Percentiles rank a stretch among this genome's conserved stretches.
phyloP scores from a whole-genome alignment of 2,797 vertebrate species.

The Tapera naevia region DNA sequence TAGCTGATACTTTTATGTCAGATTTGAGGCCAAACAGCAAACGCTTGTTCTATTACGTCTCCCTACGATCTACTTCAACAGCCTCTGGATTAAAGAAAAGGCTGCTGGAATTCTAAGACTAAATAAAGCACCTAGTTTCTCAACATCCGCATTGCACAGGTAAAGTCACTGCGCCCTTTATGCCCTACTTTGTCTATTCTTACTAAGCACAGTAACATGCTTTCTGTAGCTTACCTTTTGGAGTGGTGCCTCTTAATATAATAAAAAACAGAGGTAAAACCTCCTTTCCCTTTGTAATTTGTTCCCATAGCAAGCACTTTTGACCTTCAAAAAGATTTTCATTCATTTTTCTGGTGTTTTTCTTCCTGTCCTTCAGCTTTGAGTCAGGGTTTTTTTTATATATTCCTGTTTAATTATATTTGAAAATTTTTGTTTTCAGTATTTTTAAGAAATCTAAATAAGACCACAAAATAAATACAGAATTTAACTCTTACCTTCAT shows the following conservation, averaged over 20 bases:
- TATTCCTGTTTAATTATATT: not conserved
- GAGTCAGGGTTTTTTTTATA: not conserved
- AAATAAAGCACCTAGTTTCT: not conserved
- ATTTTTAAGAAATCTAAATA: not conserved
- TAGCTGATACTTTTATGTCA: not conserved
- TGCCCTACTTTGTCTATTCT: not conserved
- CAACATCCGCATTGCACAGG: not conserved
- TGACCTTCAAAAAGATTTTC: not conserved
- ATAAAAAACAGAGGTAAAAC: not conserved
- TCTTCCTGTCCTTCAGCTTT: not conserved
- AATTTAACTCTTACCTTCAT: not conserved
- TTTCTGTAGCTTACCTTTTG: not conserved
- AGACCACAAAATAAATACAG: not conserved
- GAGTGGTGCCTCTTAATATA: not conserved
- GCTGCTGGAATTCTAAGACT: not conserved
- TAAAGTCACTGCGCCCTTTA: accelerated
- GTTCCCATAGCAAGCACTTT: not conserved
- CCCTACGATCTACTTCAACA: not conserved
- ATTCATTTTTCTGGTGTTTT: not conserved
- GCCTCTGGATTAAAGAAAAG: not conserved
- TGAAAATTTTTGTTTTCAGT: not conserved
- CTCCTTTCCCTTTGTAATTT: not conserved
- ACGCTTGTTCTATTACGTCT: not conserved
- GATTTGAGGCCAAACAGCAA: not conserved
- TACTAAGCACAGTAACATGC: not conserved